Evolutionary conservation across 2,888 invertebrate species (phyloP).

Genomic region (Blastobasis adustella): DNA sequence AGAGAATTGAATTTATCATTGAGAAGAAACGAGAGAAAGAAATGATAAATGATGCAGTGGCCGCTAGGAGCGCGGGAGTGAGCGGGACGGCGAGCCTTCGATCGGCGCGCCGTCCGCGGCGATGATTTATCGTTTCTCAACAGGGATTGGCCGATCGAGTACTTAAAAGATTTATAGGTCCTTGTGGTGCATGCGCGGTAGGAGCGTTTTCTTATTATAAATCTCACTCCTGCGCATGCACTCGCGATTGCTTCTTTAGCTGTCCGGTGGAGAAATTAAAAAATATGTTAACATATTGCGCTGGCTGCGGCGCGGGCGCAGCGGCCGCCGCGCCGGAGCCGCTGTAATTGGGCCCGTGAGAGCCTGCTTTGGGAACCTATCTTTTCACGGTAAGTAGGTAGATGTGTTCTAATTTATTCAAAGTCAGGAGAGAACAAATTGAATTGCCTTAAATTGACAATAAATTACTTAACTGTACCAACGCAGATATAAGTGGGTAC

Average conservation of each 20-base stretch:
- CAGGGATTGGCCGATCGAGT: constrained; percentile 73
- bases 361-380: too few relatives aligned
- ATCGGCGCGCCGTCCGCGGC: constrained; percentile 59
- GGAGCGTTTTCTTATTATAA: constrained; percentile 73
- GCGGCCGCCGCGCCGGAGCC: constrained; percentile 24
- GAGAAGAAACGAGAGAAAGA: constrained; percentile 65
- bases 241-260: constrained; percentile 61
- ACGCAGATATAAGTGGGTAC: too few relatives aligned
- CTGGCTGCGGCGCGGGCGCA: constrained; percentile 32
- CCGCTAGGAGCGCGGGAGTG: constrained; percentile 41
- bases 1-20: constrained; percentile 74
- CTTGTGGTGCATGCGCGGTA: constrained; percentile 70
- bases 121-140: constrained; percentile 74
- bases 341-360: too few relatives aligned
- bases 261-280: constrained; percentile 62
- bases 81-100: constrained; percentile 51
- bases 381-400: too few relatives aligned
- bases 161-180: constrained; percentile 71
- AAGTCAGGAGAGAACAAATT: too few relatives aligned
- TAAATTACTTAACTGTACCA: too few relatives aligned
- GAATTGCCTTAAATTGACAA: too few relatives aligned
- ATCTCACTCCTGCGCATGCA: constrained; percentile 69
- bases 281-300: constrained; percentile 69
- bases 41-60: constrained; percentile 67
- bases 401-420: too few relatives aligned